Conservation (phyloP, 2,888 invertebrate genomes). For the Zootermopsis nevadensis region DNA sequence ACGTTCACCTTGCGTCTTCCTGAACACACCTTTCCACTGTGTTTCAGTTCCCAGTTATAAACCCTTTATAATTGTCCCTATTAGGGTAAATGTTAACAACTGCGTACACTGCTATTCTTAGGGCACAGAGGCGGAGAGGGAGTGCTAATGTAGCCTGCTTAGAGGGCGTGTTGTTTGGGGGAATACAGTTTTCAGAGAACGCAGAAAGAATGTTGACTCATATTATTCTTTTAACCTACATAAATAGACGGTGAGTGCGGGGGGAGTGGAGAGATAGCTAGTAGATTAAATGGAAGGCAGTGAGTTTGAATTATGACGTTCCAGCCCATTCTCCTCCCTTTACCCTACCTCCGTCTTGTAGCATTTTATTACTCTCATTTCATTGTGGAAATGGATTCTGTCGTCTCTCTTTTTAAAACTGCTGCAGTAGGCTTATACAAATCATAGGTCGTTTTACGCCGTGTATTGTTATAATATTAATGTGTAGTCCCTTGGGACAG, state of each 20-base stretch:
- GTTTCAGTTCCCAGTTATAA: background rate
- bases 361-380: conserved; percentile 42
- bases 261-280: background rate
- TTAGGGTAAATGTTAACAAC: background rate
- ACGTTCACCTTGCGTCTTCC: no score
- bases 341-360: background rate
- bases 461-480: background rate
- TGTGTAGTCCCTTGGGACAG: no score
- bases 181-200: background rate
- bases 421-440: conserved; percentile 17
- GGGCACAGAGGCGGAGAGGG: background rate
- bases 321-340: conserved; percentile 10
- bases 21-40: no score
- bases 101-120: background rate
- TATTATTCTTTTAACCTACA: conserved; percentile 42
- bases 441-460: background rate
- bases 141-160: background rate
- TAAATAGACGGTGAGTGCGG: background rate
- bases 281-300: conserved; percentile 52
- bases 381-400: conserved; percentile 34
- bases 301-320: conserved; percentile 52
- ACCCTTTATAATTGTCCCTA: background rate
- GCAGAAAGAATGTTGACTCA: conserved; percentile 16
- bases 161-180: background rate
- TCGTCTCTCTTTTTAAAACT: background rate